Percentiles rank a stretch among this genome's conserved stretches.
phyloP scores from a whole-genome alignment of 1,140 invertebrate genomes.

The Cotesia typhae region DNA sequence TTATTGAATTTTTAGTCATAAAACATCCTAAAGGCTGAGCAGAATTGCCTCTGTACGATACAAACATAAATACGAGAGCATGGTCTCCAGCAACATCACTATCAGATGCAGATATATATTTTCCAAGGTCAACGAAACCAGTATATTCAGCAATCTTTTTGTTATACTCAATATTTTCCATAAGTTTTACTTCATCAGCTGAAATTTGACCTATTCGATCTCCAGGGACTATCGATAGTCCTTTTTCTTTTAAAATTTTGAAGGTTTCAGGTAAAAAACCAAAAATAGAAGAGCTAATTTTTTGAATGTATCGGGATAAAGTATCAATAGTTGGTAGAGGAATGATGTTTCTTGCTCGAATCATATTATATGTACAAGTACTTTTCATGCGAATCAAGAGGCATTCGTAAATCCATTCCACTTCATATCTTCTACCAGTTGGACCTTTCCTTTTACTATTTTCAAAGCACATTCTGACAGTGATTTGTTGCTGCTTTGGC shows the following conservation, averaged over 20 bases:
- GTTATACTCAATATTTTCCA: conserved; percentile 3
- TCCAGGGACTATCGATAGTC: background rate
- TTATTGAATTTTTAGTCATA: conserved; percentile 32
- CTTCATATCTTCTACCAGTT: no score
- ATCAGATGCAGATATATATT: conserved; percentile 31
- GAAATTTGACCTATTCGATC: conserved; percentile 1
- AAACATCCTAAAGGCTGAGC: conserved; percentile 36
- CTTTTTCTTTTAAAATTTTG: background rate
- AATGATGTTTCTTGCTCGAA: background rate
- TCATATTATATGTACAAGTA: conserved; percentile 3
- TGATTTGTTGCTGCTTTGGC: no score
- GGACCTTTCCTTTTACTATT: no score
- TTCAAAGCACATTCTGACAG: no score
- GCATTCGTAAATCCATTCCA: no score
- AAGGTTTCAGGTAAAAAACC: conserved; percentile 2
- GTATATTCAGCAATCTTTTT: conserved; percentile 25
- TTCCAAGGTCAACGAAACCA: conserved; percentile 38
- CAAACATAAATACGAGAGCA: conserved; percentile 41
- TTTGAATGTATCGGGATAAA: background rate
- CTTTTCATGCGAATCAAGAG: no score
- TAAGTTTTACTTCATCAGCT: conserved; percentile 1
- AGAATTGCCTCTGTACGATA: conserved; percentile 37
- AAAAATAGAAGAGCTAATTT: conserved; percentile 4
- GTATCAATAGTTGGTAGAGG: background rate
- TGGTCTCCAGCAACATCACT: conserved; percentile 35